Evolutionary conservation across 2,797 vertebrate species (phyloP).

Genomic region (Erpetoichthys calabaricus): DNA sequence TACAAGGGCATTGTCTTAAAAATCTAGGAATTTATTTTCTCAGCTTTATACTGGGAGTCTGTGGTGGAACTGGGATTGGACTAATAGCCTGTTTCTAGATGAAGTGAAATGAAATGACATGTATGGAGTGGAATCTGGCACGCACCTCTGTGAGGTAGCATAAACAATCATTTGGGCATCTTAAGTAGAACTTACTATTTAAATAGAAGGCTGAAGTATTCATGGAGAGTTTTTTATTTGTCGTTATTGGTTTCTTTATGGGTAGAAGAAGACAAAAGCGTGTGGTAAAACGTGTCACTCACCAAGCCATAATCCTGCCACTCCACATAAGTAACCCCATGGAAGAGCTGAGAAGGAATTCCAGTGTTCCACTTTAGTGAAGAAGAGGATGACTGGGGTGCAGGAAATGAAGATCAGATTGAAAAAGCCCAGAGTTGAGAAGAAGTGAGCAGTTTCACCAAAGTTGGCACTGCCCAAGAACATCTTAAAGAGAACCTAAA

Average conservation of each 20-base stretch:
- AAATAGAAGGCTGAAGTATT: no score
- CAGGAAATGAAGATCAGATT: constrained; percentile 95
- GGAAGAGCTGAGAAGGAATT: constrained; percentile 84
- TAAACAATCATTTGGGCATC: no score
- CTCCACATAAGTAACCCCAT: constrained; percentile 89
- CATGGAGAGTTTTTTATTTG: background rate
- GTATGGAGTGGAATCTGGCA: no score
- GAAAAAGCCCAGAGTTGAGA: constrained; percentile 94
- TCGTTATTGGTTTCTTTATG: background rate
- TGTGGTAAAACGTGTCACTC: constrained; percentile 27
- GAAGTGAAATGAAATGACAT: no score
- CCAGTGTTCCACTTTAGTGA: constrained; percentile 93
- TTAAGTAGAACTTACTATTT: no score
- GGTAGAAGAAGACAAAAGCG: background rate
- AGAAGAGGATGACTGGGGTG: constrained; percentile 84
- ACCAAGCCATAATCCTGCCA: constrained; percentile 93
- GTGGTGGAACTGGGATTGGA: no score
- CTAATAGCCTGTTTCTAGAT: no score
- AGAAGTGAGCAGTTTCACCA: constrained; percentile 86
- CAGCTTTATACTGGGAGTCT: no score
- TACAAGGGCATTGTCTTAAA: no score
- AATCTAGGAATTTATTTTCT: no score
- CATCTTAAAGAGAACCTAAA: constrained; percentile 95
- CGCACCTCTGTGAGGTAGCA: no score
- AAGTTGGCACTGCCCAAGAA: constrained; percentile 91